Conservation (phyloP, 2,888 invertebrate species). For the Biston betularia region DNA sequence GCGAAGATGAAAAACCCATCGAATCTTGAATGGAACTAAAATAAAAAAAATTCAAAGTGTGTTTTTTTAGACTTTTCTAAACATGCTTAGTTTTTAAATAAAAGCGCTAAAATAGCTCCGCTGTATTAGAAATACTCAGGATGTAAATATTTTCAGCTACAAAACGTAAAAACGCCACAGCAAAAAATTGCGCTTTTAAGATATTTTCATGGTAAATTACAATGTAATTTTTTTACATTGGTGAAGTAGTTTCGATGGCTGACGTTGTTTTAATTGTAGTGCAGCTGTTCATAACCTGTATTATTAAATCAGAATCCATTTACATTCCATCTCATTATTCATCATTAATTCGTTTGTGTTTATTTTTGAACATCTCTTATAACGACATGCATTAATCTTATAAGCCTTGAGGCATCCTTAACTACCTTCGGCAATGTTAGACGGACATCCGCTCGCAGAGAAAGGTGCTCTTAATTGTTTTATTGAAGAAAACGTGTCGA, state of each 20-base stretch:
- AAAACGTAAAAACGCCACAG: too few species aligned
- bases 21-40: too few species aligned
- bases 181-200: too few species aligned
- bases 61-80: too few species aligned
- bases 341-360: constrained; percentile 51
- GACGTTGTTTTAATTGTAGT: constrained; percentile 1
- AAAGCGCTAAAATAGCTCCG: too few species aligned
- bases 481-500: constrained; percentile 46
- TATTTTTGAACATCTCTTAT: constrained; percentile 46
- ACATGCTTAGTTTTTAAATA: too few species aligned
- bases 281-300: neutral
- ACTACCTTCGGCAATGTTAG: constrained; percentile 56
- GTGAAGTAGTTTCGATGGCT: neutral
- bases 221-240: too few species aligned
- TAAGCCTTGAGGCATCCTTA: constrained; percentile 65
- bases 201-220: too few species aligned
- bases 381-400: constrained; percentile 58
- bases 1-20: too few species aligned
- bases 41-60: too few species aligned
- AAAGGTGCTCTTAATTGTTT: constrained; percentile 69
- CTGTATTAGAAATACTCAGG: too few species aligned
- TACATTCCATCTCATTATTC: constrained; percentile 42
- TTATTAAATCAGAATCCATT: constrained; percentile 31
- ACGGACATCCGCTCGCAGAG: constrained; percentile 72
- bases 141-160: too few species aligned